A percentile compares a stretch with the other conserved stretches of the same genome.
Evolutionary conservation across 2,113 vertebrate species (phyloP).

Genomic region (Sterna hirundo): DNA sequence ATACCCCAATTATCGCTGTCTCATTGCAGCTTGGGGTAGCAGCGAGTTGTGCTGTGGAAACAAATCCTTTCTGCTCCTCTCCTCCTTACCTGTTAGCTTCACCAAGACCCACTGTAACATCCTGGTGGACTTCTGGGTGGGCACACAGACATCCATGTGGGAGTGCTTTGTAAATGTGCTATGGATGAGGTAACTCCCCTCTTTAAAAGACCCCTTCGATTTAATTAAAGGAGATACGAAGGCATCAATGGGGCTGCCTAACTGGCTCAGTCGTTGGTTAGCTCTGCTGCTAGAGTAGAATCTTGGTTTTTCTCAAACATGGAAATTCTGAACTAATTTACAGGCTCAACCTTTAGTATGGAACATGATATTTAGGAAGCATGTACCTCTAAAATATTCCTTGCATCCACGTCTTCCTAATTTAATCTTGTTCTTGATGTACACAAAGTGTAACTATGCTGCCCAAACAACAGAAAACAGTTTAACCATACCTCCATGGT

Average conservation of each 20-base stretch:
- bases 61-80: background rate
- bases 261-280: background rate
- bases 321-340: background rate
- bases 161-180: background rate
- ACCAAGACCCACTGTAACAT: background rate
- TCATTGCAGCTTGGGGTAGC: background rate
- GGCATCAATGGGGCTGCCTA: accelerated
- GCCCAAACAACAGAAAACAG: background rate
- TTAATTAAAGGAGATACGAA: background rate
- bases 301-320: background rate
- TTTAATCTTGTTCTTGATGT: background rate
- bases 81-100: background rate
- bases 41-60: background rate
- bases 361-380: background rate
- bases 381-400: background rate
- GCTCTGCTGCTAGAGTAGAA: background rate
- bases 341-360: background rate
- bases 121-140: background rate
- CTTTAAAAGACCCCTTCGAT: background rate
- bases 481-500: background rate
- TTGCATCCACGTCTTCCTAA: background rate
- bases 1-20: background rate
- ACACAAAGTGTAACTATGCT: background rate
- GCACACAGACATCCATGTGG: background rate
- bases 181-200: background rate